These are phyloP conservation scores for Drosophila kanapiae DNA, from an alignment of 1,140 invertebrate species.

Conservation along the genomic window DNA sequence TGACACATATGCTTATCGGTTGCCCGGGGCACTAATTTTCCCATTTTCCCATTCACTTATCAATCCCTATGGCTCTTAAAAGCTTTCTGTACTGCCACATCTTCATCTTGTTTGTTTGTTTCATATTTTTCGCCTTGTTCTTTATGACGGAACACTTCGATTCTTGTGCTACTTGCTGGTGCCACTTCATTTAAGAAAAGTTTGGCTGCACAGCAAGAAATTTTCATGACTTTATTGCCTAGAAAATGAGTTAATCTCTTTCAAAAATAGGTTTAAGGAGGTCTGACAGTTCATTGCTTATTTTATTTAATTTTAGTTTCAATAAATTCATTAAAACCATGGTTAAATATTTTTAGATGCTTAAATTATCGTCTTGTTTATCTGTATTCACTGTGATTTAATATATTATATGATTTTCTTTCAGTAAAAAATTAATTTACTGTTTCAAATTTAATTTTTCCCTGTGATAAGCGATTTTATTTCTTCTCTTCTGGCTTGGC, in stretches of 20 bases:
- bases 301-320: too few species aligned
- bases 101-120: slow-evolving; percentile 11
- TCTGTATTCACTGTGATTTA: not conserved
- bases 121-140: slow-evolving; percentile 4
- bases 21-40: slow-evolving; percentile 5
- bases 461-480: slow-evolving; percentile 6
- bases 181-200: slow-evolving; percentile 9
- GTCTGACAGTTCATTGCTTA: too few species aligned
- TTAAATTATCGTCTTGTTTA: too few species aligned
- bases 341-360: too few species aligned
- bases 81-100: slow-evolving; percentile 14
- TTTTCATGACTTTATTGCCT: too few species aligned
- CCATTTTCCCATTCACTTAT: slow-evolving; percentile 7
- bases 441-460: not conserved
- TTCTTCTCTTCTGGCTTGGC: slow-evolving; percentile 6
- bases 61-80: slow-evolving; percentile 8
- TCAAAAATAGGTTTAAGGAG: too few species aligned
- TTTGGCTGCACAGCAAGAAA: not conserved
- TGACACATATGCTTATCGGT: slow-evolving; percentile 27
- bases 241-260: too few species aligned
- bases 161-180: not conserved
- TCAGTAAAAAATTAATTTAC: not conserved
- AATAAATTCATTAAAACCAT: too few species aligned
- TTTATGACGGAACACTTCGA: slow-evolving; percentile 6
- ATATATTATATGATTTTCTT: not conserved